A percentile compares a stretch with the other conserved stretches of the same genome.
These are phyloP conservation scores for Rhamnusium bicolor DNA, from an alignment of 2,888 invertebrate species.

Conservation along the genomic window DNA sequence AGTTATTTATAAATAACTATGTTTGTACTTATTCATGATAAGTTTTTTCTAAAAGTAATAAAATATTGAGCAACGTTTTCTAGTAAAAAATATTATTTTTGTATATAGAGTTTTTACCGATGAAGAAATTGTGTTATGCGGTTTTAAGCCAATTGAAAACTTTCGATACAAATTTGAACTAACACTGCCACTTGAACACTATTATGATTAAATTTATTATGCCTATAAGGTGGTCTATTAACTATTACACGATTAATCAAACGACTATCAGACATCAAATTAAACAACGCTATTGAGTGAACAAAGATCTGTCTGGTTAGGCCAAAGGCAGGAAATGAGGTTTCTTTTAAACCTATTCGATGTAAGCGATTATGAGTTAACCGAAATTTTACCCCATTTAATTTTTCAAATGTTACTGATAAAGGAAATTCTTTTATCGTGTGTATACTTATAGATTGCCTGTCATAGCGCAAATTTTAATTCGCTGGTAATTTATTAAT, in stretches of 20 bases:
- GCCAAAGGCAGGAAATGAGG: constrained; percentile 33
- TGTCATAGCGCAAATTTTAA: not conserved
- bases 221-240: not conserved
- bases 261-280: constrained; percentile 12
- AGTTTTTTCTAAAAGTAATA: too few relatives aligned
- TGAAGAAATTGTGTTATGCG: too few relatives aligned
- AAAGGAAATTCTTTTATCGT: constrained; percentile 7
- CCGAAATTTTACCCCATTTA: constrained; percentile 30
- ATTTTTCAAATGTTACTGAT: constrained; percentile 19
- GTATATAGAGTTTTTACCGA: too few relatives aligned
- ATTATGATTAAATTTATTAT: constrained; percentile 1
- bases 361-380: constrained; percentile 30
- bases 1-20: too few relatives aligned
- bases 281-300: not conserved
- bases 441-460: not conserved
- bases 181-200: constrained; percentile 6
- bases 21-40: too few relatives aligned
- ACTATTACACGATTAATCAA: constrained; percentile 21
- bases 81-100: too few relatives aligned
- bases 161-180: too few relatives aligned
- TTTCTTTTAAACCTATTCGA: constrained; percentile 20
- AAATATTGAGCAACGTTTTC: too few relatives aligned
- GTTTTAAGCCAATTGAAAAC: too few relatives aligned
- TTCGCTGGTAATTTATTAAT: not conserved
- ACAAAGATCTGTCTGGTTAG: constrained; percentile 30